Conservation (phyloP, 1,140 invertebrate genomes). For the Leptoteleia sp. region DNA sequence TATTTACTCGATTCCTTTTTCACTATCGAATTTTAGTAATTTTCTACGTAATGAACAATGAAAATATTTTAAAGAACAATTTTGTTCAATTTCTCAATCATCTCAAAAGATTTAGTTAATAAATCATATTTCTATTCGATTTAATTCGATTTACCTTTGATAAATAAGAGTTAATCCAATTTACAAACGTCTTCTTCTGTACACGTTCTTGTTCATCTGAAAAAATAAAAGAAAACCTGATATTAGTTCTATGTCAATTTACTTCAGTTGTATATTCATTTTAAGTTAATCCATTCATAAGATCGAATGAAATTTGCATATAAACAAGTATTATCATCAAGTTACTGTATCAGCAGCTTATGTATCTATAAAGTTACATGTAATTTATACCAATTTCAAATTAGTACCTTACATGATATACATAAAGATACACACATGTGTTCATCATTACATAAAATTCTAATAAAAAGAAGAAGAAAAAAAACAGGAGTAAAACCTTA, state of each 20-base stretch:
- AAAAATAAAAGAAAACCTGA: conserved; percentile 82
- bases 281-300: neutral
- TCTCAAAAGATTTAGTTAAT: too few species aligned
- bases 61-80: too few species aligned
- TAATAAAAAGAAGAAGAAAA: conserved; percentile 7
- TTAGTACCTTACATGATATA: conserved; percentile 7
- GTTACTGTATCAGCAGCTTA: neutral
- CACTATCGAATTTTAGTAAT: too few species aligned
- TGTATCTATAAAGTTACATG: neutral
- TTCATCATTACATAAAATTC: conserved; percentile 26
- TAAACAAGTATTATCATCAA: neutral
- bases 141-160: conserved; percentile 89
- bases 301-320: neutral
- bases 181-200: conserved; percentile 99
- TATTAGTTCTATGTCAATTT: neutral
- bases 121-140: too few species aligned
- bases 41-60: too few species aligned
- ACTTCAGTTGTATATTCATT: neutral
- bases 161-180: conserved; percentile 99
- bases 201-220: conserved; percentile 99
- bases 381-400: conserved; percentile 19
- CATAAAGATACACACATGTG: conserved; percentile 9
- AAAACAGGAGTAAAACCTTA: conserved; percentile 10
- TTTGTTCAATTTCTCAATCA: too few species aligned
- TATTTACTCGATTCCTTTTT: too few species aligned